Conservation (phyloP, 2,797 vertebrate genomes). For the Pteronotus mesoamericanus region DNA sequence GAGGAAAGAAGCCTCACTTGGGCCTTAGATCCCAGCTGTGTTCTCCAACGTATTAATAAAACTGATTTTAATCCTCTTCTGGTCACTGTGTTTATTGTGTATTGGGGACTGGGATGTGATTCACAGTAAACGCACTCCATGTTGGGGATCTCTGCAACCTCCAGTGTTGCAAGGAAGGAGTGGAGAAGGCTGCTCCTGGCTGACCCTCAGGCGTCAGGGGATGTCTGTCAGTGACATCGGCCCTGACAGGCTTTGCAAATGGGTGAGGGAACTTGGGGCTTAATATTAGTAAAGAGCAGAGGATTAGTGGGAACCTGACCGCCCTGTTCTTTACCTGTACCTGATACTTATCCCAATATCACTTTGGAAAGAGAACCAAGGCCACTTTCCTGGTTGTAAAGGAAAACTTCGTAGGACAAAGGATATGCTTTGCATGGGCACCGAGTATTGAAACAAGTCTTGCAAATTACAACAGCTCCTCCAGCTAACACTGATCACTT, state of each 20-base stretch:
- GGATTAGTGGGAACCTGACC: background rate
- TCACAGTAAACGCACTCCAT: background rate
- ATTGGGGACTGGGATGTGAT: background rate
- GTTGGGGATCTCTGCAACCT: background rate
- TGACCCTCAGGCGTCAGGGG: background rate
- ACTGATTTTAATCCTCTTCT: slow-evolving; percentile 33
- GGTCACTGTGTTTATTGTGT: background rate
- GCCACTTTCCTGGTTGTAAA: background rate
- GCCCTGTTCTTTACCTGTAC: background rate
- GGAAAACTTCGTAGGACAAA: background rate
- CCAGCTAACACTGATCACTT: background rate
- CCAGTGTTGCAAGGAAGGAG: background rate
- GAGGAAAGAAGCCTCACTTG: slow-evolving; percentile 20
- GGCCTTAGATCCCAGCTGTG: slow-evolving; percentile 27
- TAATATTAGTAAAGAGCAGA: background rate
- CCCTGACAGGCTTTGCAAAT: background rate
- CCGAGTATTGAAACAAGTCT: background rate
- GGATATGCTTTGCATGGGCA: background rate
- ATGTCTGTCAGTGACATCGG: background rate
- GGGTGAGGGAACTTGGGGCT: background rate
- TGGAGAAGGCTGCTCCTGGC: background rate
- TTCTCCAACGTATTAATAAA: slow-evolving; percentile 61
- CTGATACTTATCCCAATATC: background rate
- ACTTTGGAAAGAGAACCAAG: background rate
- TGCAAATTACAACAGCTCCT: background rate